phyloP scores from a whole-genome alignment of 1,140 invertebrate species.

The Bicyclus anynana region DNA sequence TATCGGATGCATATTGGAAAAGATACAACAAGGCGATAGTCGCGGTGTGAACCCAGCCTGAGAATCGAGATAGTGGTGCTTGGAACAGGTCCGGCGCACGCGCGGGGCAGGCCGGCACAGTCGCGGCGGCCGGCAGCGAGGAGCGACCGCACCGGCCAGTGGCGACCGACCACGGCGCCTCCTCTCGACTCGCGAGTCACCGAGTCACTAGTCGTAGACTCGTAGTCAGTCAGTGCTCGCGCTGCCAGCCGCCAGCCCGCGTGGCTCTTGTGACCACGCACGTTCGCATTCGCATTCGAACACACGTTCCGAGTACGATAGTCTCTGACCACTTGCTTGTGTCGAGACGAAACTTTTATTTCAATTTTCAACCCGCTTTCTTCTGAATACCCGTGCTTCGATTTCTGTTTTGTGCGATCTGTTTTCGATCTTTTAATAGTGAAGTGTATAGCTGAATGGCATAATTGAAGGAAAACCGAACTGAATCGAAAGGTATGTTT shows the following conservation, averaged over 20 bases:
- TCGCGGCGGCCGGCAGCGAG: slow-evolving; percentile 49
- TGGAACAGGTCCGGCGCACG: slow-evolving; percentile 65
- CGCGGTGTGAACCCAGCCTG: slow-evolving; percentile 28
- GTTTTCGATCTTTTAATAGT: slow-evolving; percentile 41
- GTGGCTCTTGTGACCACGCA: slow-evolving; percentile 36
- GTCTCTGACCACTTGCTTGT: not conserved
- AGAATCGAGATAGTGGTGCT: slow-evolving; percentile 35
- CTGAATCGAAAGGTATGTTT: slow-evolving; percentile 58
- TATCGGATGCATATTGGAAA: too few relatives aligned
- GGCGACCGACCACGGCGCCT: slow-evolving; percentile 39
- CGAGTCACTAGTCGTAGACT: slow-evolving; percentile 51
- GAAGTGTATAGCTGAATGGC: slow-evolving; percentile 57
- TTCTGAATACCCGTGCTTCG: slow-evolving; percentile 23
- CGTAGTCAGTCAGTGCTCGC: slow-evolving; percentile 68
- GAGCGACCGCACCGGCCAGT: slow-evolving; percentile 38
- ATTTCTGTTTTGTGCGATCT: slow-evolving; percentile 50
- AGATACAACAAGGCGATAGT: not conserved
- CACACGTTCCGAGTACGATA: slow-evolving; percentile 17
- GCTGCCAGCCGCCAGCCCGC: slow-evolving; percentile 50
- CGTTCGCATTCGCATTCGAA: slow-evolving; percentile 22
- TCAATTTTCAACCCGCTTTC: not conserved
- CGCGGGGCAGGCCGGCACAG: slow-evolving; percentile 72
- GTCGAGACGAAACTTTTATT: not conserved
- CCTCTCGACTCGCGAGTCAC: slow-evolving; percentile 52
- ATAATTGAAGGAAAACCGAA: slow-evolving; percentile 41